These are phyloP conservation scores for Lanistes nyassanus DNA, from an alignment of 1,140 invertebrate species.

Conservation along the genomic window DNA sequence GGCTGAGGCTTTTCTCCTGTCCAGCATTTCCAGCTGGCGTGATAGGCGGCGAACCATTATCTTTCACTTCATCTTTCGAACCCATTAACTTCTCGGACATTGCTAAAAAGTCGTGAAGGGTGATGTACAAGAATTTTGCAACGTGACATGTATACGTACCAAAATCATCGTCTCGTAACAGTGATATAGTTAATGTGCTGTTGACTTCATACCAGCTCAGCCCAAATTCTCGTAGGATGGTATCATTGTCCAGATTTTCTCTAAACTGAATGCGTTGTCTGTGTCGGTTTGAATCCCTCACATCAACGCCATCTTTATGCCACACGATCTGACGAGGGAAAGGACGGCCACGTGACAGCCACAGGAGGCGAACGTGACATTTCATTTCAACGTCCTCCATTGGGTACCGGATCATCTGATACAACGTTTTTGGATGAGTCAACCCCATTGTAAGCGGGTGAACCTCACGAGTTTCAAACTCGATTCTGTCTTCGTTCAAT, in stretches of 20 bases:
- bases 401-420: constrained; percentile 8
- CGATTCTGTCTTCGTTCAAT: not conserved
- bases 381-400: constrained; percentile 21
- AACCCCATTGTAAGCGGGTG: not conserved
- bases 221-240: not conserved
- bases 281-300: not conserved
- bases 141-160: constrained; percentile 19
- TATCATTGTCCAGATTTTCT: not conserved
- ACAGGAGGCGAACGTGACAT: not conserved
- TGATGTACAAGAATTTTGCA: not conserved
- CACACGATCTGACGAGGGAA: not conserved
- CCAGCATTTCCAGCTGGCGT: not conserved
- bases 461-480: not conserved
- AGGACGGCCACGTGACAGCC: not conserved
- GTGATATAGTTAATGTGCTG: not conserved
- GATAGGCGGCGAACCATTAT: not conserved
- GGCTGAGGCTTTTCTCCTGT: not conserved
- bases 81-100: not conserved
- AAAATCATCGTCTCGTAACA: not conserved
- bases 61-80: not conserved
- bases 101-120: too few relatives aligned
- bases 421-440: not conserved
- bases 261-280: not conserved
- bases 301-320: constrained; percentile 7
- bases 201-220: not conserved